phyloP scores from a whole-genome alignment of 2,797 vertebrate species.

The Eremophila alpestris region DNA sequence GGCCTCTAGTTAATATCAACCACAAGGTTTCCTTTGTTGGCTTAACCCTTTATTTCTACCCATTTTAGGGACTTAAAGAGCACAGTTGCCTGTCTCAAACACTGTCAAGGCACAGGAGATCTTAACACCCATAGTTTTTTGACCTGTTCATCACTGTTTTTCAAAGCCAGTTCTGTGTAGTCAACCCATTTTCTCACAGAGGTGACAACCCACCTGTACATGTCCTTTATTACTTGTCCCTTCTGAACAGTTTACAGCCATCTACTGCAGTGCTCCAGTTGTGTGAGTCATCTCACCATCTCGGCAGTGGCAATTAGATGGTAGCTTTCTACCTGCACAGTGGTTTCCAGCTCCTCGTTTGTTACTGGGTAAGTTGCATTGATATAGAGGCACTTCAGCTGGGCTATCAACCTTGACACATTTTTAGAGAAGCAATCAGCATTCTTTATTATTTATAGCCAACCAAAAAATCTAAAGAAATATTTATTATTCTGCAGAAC shows the following conservation, averaged over 20 bases:
- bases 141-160: accelerated
- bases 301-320: not conserved
- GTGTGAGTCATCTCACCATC: not conserved
- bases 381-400: not conserved
- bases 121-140: not conserved
- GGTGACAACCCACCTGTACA: accelerated
- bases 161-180: not conserved
- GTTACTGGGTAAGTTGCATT: not conserved
- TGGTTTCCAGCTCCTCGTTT: not conserved
- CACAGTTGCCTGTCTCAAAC: not conserved
- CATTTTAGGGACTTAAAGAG: not conserved
- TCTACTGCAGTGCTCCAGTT: accelerated
- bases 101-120: not conserved
- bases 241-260: not conserved
- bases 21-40: not conserved
- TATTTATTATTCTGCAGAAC: not conserved
- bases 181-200: not conserved
- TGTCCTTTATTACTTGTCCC: not conserved
- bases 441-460: not conserved
- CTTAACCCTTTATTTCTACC: not conserved
- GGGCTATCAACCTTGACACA: not conserved
- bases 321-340: not conserved
- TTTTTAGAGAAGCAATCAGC: not conserved
- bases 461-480: not conserved
- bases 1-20: not conserved